Evolutionary conservation across 1,140 invertebrate genomes (phyloP), one percentile per base, ranked within the genome.

Genomic region (Lethrus apterus): DNA sequence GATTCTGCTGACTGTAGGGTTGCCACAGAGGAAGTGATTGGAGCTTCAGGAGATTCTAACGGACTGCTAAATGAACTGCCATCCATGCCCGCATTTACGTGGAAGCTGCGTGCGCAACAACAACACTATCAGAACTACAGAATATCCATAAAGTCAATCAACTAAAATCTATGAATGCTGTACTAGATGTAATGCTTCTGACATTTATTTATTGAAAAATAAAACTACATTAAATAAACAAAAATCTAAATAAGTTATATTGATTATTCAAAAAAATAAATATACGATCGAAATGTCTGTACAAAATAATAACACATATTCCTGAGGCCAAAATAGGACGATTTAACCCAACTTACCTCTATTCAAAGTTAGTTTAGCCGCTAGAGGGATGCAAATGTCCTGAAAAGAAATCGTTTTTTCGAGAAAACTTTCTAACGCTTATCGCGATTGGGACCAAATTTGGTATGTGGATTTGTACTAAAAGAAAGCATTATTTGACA

Each of bases 11-110:
- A 76, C 60, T 80, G 76, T 57, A 79, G 60, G 9, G 77, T 79
- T 4, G 70, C 77, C 52, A 76, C 70, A 36, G 74, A 79, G 55
- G 75, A 78, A 47, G 76, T 77, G 43, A 75, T 71, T 49, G 74
- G 73, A 40, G 73, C 71, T 48, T 79, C 77, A 11, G 78, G 78
- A 13, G 79, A 81, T 51, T 77, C 84, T 52, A 84, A 73, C 4
- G 84, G 83, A 41, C 83, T 86, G 34, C 79, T 81, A 29, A 82
- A 72, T 54, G 80, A 68, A 56, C 81, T 66, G 51, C 63, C 58
- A 15, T 65, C 65, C 57, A 60, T 56, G 55, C 62, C 63, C 40
- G 62, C 58, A 48, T 62, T 63, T 51, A 65, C 49, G 46, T 64
- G 62, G 56, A 61, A 59, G 60, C 64, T 67, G 58, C 60, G 54